Base-by-base conservation (phyloP, 1,140 invertebrate species). In the Drosophila sturtevanti region DNA sequence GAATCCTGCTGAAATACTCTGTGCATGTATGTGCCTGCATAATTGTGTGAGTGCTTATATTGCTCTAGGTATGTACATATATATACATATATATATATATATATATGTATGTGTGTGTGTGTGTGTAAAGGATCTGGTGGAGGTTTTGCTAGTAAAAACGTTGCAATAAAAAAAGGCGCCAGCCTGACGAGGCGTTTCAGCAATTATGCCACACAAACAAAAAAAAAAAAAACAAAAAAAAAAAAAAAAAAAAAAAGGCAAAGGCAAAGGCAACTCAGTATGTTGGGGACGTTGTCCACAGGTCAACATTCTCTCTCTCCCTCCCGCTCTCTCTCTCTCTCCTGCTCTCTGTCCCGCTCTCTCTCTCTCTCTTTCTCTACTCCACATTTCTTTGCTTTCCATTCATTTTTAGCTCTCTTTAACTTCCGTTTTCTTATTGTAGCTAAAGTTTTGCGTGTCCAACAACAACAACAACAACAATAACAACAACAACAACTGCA, bases 131-230 rank as follows among this genome's bases (percentile, higher is more conserved):
- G 11, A n/a, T 22, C 41, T 27, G 41, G 35, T 18, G 54, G 61
- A 12, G 16, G 61, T 48, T 71, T 51, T 63, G 56, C 38, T 70
- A 41, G 59, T 55, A 63, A 54, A 58, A 73, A 74, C 58, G 77
- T 85, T 76, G 81, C 78, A 72, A 87, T 79, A 89, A 89, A 89
- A 31, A 80, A 79, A 81, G 82, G 82, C 81, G 81, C 81, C 84
- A 73, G 61, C 11, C 68, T 56, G 78, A 74, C 79, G 82, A 73
- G 66, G 76, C 79, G 69, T 77, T 48, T 78, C 69, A 79, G 84
- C 84, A 87, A 89, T 87, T 89, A 87, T 77, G 82, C 68, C 82
- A 63, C 76, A 89, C 72, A 72, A 78, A 48, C n/a, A n/a, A n/a
- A n/a, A n/a, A n/a, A n/a, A n/a, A n/a, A n/a, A n/a, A n/a, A n/a